Conservation (phyloP, 2,797 vertebrate genomes). For the Simalia tracyae region DNA sequence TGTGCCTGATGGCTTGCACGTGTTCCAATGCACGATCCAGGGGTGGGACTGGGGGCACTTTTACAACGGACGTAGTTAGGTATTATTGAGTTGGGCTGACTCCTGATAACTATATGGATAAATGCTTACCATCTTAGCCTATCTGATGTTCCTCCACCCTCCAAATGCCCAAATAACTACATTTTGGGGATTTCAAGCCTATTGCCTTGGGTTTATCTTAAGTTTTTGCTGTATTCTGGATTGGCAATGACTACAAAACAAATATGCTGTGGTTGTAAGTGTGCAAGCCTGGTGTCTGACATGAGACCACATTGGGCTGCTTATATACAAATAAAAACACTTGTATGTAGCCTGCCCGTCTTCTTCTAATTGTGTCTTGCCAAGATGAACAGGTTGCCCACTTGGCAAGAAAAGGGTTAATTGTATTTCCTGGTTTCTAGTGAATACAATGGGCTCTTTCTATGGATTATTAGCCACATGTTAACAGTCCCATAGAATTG, state of each 20-base stretch:
- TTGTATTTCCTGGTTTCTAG: not conserved
- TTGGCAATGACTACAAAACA: slow-evolving; percentile 1
- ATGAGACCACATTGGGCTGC: not conserved
- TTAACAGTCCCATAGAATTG: slow-evolving; percentile 33
- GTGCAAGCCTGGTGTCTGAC: not conserved
- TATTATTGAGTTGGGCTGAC: not conserved
- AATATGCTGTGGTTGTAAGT: not conserved
- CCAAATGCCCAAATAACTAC: not conserved
- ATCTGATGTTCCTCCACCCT: not conserved
- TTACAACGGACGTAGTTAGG: not conserved
- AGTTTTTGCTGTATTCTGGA: not conserved
- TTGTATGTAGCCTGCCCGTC: not conserved
- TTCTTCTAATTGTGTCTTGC: not conserved
- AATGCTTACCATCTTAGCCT: not conserved
- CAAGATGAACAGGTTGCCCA: not conserved
- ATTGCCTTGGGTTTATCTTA: not conserved
- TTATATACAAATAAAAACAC: not conserved
- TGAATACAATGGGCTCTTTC: slow-evolving; percentile 44
- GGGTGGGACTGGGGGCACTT: not conserved
- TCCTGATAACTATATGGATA: not conserved
- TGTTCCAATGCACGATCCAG: not conserved
- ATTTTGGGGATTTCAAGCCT: not conserved
- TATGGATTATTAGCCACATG: slow-evolving; percentile 37
- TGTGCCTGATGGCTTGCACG: not conserved
- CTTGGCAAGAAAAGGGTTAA: not conserved